These are phyloP conservation scores for Acanthosoma haemorrhoidale DNA, from an alignment of 2,888 invertebrate genomes.

Conservation along the genomic window DNA sequence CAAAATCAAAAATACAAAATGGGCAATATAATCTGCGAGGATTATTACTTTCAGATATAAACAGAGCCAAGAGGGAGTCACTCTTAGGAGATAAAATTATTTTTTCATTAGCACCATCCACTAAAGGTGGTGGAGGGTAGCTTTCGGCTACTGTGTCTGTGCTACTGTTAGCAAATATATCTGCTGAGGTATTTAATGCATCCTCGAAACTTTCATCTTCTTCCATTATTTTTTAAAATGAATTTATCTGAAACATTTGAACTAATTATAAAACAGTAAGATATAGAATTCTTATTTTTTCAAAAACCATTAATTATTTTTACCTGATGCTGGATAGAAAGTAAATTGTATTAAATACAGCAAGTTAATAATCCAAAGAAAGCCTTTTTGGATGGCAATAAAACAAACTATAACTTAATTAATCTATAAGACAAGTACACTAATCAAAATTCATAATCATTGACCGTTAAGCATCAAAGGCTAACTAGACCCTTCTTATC, in stretches of 20 bases:
- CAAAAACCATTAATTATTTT: too few relatives aligned
- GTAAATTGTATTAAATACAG: too few relatives aligned
- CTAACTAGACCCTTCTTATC: neutral
- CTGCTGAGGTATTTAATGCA: slow-evolving; percentile 40
- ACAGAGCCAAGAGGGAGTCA: slow-evolving; percentile 30
- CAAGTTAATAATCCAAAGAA: too few relatives aligned
- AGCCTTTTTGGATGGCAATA: too few relatives aligned
- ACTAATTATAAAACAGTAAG: neutral
- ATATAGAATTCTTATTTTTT: too few relatives aligned
- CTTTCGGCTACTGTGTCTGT: slow-evolving; percentile 41
- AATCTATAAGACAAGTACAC: too few relatives aligned
- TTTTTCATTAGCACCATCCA: slow-evolving; percentile 26
- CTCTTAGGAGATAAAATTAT: slow-evolving; percentile 22
- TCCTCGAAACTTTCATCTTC: slow-evolving; percentile 8
- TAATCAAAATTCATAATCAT: neutral
- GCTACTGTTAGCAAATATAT: slow-evolving; percentile 42
- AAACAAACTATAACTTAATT: too few relatives aligned
- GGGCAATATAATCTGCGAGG: slow-evolving; percentile 41
- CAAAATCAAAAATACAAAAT: slow-evolving; percentile 41
- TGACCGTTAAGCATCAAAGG: neutral
- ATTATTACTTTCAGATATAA: slow-evolving; percentile 39
- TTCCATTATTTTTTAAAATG: neutral
- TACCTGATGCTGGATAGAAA: too few relatives aligned
- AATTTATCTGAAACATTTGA: neutral
- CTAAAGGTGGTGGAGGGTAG: slow-evolving; percentile 29